Conservation (phyloP, 92 coral and sea anemone genomes). For the Porites cylindrica region DNA sequence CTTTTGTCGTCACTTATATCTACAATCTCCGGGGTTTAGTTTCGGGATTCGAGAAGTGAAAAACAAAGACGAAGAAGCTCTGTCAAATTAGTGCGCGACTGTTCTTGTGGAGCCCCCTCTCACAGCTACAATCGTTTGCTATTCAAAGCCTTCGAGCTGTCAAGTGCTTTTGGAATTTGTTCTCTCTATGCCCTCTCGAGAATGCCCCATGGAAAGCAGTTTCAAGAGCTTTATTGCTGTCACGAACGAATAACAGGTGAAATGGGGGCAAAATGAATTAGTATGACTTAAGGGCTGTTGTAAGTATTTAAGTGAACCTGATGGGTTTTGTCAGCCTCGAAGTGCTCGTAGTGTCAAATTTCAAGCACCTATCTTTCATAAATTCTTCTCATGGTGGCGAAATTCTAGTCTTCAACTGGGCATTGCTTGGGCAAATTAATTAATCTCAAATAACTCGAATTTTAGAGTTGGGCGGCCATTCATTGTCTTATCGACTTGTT, state of each 20-base stretch:
- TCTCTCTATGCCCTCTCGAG: slow-evolving; percentile 54
- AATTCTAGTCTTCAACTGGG: slow-evolving; percentile 67
- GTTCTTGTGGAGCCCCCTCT: slow-evolving; percentile 19
- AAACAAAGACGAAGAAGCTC: slow-evolving; percentile 61
- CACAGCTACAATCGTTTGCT: slow-evolving; percentile 24
- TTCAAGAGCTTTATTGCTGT: slow-evolving; percentile 90
- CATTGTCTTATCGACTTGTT: slow-evolving; percentile 56
- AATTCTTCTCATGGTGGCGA: slow-evolving; percentile 75
- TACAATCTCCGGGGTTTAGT: slow-evolving; percentile 87
- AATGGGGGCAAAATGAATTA: slow-evolving; percentile 76
- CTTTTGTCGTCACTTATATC: slow-evolving; percentile 98
- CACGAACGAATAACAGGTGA: slow-evolving; percentile 95
- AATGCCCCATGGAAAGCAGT: slow-evolving; percentile 84
- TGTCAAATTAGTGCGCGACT: slow-evolving; percentile 41
- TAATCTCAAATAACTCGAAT: slow-evolving; percentile 66
- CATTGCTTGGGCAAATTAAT: slow-evolving; percentile 76
- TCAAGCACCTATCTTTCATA: slow-evolving; percentile 77
- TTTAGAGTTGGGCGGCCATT: slow-evolving; percentile 37
- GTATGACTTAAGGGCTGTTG: slow-evolving; percentile 83
- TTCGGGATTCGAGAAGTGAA: slow-evolving; percentile 63
- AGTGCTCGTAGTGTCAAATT: slow-evolving; percentile 86
- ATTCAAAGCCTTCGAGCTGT: slow-evolving; percentile 8
- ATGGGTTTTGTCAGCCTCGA: slow-evolving; percentile 92
- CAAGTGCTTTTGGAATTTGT: slow-evolving; percentile 52
- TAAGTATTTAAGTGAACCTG: slow-evolving; percentile 92